These are phyloP conservation scores for Ovibos moschatus DNA, from an alignment of 2,113 vertebrate species.

Conservation along the genomic window DNA sequence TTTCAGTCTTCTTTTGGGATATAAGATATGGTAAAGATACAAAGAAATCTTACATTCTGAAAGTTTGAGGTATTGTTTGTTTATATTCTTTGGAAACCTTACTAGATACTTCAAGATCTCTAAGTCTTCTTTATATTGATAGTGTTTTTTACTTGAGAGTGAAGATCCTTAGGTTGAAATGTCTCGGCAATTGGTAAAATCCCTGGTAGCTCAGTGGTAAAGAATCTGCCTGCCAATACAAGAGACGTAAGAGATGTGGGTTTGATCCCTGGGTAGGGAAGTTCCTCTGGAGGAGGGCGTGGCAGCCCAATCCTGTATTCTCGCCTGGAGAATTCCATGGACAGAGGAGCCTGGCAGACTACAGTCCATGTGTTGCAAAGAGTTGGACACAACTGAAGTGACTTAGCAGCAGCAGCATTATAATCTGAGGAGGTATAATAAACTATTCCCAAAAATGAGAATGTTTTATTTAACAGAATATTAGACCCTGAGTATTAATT, in stretches of 20 bases:
- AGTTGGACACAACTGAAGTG: neutral
- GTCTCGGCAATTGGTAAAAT: neutral
- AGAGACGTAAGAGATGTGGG: neutral
- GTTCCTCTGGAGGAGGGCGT: neutral
- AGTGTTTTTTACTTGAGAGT: neutral
- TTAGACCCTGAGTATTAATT: neutral
- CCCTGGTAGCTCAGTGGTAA: neutral
- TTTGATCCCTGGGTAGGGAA: neutral
- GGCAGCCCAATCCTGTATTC: neutral
- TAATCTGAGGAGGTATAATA: neutral
- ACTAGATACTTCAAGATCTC: neutral
- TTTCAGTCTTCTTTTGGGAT: neutral
- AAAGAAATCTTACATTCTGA: neutral
- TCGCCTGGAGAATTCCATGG: neutral
- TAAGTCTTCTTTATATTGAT: neutral
- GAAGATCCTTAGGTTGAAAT: neutral
- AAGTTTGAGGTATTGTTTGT: neutral
- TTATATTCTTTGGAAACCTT: neutral
- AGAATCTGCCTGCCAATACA: neutral
- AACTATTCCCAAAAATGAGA: neutral
- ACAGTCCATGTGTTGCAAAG: neutral
- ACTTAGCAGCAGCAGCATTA: neutral
- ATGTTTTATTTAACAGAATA: neutral
- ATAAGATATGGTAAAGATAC: neutral
- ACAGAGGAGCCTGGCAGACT: neutral